Evolutionary conservation across 2,113 vertebrate genomes (phyloP), one percentile per base, ranked within the genome.

Genomic region (Cyprinodon variegatus): DNA sequence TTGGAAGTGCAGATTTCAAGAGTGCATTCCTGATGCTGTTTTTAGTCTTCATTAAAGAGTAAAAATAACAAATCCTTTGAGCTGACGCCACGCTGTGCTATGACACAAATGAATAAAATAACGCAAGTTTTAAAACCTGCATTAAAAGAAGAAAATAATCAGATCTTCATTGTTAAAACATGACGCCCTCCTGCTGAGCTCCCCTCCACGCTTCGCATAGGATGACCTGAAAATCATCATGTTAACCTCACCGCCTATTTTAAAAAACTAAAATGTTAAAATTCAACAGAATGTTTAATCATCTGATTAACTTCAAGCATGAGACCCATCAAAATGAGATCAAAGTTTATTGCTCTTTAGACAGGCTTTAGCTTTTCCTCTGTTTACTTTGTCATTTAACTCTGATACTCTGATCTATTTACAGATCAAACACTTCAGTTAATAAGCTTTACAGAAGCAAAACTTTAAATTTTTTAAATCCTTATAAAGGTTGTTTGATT

Each of bases 21-120:
- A 57, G 50, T 9, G 50, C 8, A 10, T 57, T n/a, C 17, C 17
- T 57, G 50, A n/a, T 57, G 50, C 17, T n/a, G 50, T 36, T 37
- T 79, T 70, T 75, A 61, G 59, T 75, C 60, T 62, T 20, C 45
- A 15, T 63, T 48, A n/a, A 61, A 61, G 20, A 11, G 37, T 68
- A 57, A 53, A 73, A 80, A 68, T 40, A 76, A 15, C 11, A 41
- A 13, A 53, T 62, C 61, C 65, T 53, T 7, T 45, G 11, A 53
- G 46, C 40, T 76, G n/a, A 66, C 36, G 36, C 73, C 69, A 53
- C 57, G 75, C 41, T 70, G 65, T 57, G 38, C 41, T 17, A 13
- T 61, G 65, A 69, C 6, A 22, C 75, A 79, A 39, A 78, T 68
- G 41, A 67, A 9, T 57, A 2, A 9, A 57, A 9, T 9, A n/a